Percentiles rank a stretch among this genome's conserved stretches.
These are phyloP conservation scores for Donacobius atricapilla DNA, from an alignment of 2,113 vertebrate species.

Conservation along the genomic window DNA sequence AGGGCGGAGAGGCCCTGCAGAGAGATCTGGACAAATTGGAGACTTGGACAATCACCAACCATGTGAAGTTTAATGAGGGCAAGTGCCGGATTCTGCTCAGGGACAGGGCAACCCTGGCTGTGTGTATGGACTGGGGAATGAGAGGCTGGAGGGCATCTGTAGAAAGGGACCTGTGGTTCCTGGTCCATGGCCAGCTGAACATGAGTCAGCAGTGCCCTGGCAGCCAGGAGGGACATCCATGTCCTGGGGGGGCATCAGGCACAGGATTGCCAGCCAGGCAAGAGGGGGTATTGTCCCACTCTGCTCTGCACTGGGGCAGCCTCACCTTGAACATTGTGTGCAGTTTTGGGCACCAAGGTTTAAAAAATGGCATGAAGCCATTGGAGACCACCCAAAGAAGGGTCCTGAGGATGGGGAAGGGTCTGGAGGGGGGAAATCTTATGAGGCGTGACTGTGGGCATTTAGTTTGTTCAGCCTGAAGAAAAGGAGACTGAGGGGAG, in stretches of 20 bases:
- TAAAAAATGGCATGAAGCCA: neutral
- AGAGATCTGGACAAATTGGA: neutral
- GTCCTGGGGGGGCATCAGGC: neutral
- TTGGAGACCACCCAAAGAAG: neutral
- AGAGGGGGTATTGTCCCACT: neutral
- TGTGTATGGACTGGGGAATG: neutral
- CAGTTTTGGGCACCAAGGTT: neutral
- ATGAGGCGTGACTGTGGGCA: too few relatives aligned
- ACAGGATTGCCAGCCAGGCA: rapidly evolving
- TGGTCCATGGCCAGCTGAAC: neutral
- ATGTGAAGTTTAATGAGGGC: neutral
- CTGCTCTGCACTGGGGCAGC: neutral
- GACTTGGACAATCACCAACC: neutral
- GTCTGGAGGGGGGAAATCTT: neutral
- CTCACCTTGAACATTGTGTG: neutral
- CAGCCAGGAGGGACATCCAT: neutral
- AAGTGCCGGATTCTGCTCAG: neutral
- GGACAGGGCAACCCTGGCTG: neutral
- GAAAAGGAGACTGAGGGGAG: neutral
- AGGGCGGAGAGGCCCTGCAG: neutral
- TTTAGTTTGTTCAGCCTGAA: neutral
- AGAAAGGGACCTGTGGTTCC: neutral
- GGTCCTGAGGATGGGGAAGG: neutral
- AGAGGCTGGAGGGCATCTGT: neutral
- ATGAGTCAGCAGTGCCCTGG: neutral